Evolutionary conservation across 2,888 invertebrate species (phyloP), one percentile per base, ranked within the genome.

Genomic region (Barypeithes pellucidus): DNA sequence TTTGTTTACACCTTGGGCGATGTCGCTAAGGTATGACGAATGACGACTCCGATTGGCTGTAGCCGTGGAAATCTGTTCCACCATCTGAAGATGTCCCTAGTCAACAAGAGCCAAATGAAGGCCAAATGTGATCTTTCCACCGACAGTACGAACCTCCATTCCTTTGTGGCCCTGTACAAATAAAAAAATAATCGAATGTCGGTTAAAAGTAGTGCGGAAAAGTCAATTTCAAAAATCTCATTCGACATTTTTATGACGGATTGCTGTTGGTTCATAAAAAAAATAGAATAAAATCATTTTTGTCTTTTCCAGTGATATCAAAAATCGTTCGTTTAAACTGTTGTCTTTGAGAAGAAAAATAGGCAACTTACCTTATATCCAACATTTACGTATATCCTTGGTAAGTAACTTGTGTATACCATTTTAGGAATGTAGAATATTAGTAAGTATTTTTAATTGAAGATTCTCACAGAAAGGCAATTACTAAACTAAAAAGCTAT

Each of bases 151-250:
- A n/a, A n/a, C n/a, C n/a, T n/a, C n/a, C n/a, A n/a, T n/a, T n/a
- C n/a, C n/a, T n/a, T n/a, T n/a, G n/a, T n/a, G n/a, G n/a, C n/a
- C n/a, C n/a, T n/a, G n/a, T n/a, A n/a, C n/a, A n/a, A n/a, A n/a
- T n/a, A n/a, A n/a, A n/a, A n/a, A n/a, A n/a, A n/a, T n/a, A 43
- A 60, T 41, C 22, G 22, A 45, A 47, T 59, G 33, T 67, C 67
- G 67, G 67, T 67, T 67, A 67, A 67, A 59, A 45, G 45, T 20
- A 45, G 67, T 22, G 43, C 59, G 45, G 59, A 43, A 67, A 59
- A 43, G 67, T 67, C 67, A 59, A 67, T 67, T 67, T 59, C 20
- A 67, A 67, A 67, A 67, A 45, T 59, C 16, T 67, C 59, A 67
- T 57, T 41, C n/a, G n/a, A n/a, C n/a, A n/a, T 59, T 61, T 67